These are phyloP conservation scores for Lacerta viridis DNA, from an alignment of 2,797 vertebrate genomes.

Conservation along the genomic window DNA sequence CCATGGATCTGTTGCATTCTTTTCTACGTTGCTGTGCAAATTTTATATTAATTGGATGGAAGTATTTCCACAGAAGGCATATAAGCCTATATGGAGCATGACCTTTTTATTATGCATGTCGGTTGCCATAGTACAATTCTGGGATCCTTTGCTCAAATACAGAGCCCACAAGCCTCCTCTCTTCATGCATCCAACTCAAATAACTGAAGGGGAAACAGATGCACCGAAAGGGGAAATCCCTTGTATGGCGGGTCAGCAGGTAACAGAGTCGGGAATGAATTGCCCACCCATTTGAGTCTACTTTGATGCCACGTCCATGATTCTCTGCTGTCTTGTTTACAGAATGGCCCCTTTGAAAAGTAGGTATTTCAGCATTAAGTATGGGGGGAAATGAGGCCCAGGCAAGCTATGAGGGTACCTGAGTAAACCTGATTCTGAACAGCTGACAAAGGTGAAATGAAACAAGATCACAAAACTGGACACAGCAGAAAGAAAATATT, in stretches of 20 bases:
- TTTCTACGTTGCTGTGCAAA: neutral
- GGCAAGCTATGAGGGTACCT: neutral
- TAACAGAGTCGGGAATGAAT: neutral
- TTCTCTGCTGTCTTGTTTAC: slow-evolving; percentile 15
- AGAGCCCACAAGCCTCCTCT: neutral
- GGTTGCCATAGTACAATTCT: neutral
- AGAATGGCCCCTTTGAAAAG: neutral
- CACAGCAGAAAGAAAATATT: neutral
- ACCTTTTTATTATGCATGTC: slow-evolving; percentile 13
- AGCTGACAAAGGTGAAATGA: neutral
- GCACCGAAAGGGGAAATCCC: slow-evolving; percentile 33
- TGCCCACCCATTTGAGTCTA: neutral
- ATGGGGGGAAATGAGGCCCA: neutral
- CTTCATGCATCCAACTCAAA: neutral
- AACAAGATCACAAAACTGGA: neutral
- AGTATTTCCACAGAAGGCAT: neutral
- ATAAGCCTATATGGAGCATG: neutral
- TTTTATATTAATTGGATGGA: neutral
- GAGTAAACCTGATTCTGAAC: neutral
- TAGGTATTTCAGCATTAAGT: neutral
- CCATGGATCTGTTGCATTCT: neutral
- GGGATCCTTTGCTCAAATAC: neutral
- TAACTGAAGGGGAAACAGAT: slow-evolving; percentile 21
- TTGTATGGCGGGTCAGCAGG: neutral
- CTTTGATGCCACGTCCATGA: neutral